A percentile compares a stretch with the other conserved stretches of the same genome.
phyloP scores from a whole-genome alignment of 2,113 vertebrate genomes.

The Hypanus sabinus region DNA sequence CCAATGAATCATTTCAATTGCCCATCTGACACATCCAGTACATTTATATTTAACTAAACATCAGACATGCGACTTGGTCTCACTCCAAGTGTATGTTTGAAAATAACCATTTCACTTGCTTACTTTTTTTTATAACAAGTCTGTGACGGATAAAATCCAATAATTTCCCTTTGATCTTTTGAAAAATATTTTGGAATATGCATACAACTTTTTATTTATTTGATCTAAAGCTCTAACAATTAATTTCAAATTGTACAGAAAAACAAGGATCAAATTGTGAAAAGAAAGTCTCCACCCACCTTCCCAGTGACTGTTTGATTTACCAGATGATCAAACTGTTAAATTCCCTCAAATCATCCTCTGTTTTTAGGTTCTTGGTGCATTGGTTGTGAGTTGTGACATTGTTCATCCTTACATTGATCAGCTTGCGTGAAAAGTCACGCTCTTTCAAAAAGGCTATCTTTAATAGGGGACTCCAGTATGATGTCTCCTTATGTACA shows the following conservation, averaged over 20 bases:
- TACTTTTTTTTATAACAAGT: not conserved
- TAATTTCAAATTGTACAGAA: not conserved
- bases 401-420: not conserved
- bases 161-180: not conserved
- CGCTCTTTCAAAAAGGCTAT: not conserved
- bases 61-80: slow-evolving; percentile 3
- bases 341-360: too few relatives aligned
- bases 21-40: not conserved
- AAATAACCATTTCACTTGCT: not conserved
- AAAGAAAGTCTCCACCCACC: not conserved
- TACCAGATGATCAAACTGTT: not conserved
- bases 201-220: not conserved
- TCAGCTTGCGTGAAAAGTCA: not conserved
- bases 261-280: not conserved
- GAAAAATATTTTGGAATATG: not conserved
- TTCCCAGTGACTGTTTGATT: not conserved
- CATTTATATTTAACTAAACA: not conserved
- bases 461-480: not conserved
- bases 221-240: not conserved
- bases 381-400: too few relatives aligned
- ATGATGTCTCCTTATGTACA: not conserved
- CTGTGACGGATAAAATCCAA: not conserved
- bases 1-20: slow-evolving; percentile 7
- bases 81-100: not conserved
- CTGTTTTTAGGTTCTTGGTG: not conserved